Percentiles rank a stretch among this genome's conserved stretches.
Conservation (phyloP, 2,113 vertebrate species). For the Benitochromis conjunctus region DNA sequence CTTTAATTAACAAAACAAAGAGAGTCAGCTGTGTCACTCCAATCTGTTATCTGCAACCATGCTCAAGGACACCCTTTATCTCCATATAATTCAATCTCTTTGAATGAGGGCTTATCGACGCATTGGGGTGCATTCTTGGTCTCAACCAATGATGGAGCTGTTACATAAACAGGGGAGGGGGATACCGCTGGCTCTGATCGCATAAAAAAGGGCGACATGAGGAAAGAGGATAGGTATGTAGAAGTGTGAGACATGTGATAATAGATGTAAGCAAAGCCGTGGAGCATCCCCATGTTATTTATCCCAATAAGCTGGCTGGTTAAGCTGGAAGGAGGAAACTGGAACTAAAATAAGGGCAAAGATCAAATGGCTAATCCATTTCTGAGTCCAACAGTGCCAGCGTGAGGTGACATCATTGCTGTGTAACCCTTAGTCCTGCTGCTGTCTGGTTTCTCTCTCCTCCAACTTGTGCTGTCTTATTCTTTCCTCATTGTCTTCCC, state of each 20-base stretch:
- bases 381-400: constrained; percentile 49
- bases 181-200: constrained; percentile 29
- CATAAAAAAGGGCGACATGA: constrained; percentile 10
- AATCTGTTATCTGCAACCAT: constrained; percentile 76
- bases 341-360: constrained; percentile 60
- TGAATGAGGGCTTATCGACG: constrained; percentile 69
- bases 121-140: constrained; percentile 59
- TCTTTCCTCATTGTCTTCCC: background rate
- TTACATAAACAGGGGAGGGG: constrained; percentile 67
- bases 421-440: constrained; percentile 39
- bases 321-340: constrained; percentile 41
- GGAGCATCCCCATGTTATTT: constrained; percentile 38
- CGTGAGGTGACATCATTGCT: constrained; percentile 72
- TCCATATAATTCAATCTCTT: constrained; percentile 76
- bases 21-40: constrained; percentile 75
- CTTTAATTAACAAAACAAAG: constrained; percentile 79
- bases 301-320: constrained; percentile 58
- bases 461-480: background rate
- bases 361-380: constrained; percentile 60
- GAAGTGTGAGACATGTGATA: constrained; percentile 20
- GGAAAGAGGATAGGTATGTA: constrained; percentile 18
- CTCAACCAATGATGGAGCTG: constrained; percentile 57
- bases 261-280: constrained; percentile 9
- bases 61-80: constrained; percentile 78
- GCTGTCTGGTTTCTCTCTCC: constrained; percentile 7